Evolutionary conservation across 2,888 invertebrate genomes (phyloP), one percentile per base, ranked within the genome.

Genomic region (Tinea semifulvella): DNA sequence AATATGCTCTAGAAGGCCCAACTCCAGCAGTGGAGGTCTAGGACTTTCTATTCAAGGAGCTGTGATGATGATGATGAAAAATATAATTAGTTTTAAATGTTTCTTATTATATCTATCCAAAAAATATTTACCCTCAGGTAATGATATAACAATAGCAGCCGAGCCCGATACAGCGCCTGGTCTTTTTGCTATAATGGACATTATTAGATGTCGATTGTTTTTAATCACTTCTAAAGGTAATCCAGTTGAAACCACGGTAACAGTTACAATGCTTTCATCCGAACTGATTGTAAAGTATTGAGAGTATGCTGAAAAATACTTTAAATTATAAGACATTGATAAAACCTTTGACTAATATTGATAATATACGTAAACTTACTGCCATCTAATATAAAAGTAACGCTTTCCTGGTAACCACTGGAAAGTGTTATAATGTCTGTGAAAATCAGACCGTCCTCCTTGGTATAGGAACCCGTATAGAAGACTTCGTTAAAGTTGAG

Each of bases 391-490:
- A n/a, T 28, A 40, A 60, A 62, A 14, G 39, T 22, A 1, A 63
- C 56, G 8, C 28, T 47, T 1, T 48, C 47, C 22, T 60, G 56
- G 40, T 53, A 58, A 8, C 60, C 63, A 28, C 52, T 18, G 2
- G 47, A 20, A 3, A 65, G 46, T 1, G 50, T 48, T 28, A 63
- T 58, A 3, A 49, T 46, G 6, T 51, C 49, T 1, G 49, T 44
- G 18, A 62, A 54, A 2, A 14, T 17, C 4, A 64, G 50, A 2
- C 56, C 55, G 5, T 6, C 48, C 4, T 28, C 18, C 38, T 47
- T 52, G 10, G 50, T 49, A 43, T 56, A 62, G 10, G 49, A 44
- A 7, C 63, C 64, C 2, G 54, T 54, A 46, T 62, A 64, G 45
- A 52, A 61, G 3, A 55, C 19, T 40, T 53, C 45, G 13, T 17